A percentile compares a stretch with the other conserved stretches of the same genome.
Evolutionary conservation across 2,888 invertebrate species (phyloP).

Genomic region (Koerneria pararmatus): DNA sequence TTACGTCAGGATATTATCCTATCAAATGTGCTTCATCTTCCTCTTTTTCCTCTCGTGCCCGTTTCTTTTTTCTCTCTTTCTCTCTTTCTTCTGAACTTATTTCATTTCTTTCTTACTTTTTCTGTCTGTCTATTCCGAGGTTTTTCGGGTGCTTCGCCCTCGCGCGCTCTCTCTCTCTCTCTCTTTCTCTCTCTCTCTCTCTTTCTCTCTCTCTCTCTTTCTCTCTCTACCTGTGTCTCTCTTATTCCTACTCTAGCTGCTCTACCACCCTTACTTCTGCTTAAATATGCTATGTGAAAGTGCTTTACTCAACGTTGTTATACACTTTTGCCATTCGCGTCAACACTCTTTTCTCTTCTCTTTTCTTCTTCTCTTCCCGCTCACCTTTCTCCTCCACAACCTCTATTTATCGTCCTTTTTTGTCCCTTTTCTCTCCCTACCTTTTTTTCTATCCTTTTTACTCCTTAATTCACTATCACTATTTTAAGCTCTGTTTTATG

Average conservation of each 20-base stretch:
- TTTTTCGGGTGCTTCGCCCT: no score
- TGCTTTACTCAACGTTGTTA: background rate
- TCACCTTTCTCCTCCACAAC: background rate
- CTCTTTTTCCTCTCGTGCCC: background rate
- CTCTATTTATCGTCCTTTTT: slow-evolving; percentile 6
- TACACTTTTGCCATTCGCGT: background rate
- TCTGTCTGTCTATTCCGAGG: no score
- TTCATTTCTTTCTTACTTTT: no score
- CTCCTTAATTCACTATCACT: background rate
- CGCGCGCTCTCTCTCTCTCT: background rate
- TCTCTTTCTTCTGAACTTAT: no score
- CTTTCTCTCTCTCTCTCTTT: background rate
- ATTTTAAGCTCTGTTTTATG: background rate
- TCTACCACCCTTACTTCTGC: background rate
- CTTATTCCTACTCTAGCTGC: no score
- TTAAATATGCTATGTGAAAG: background rate
- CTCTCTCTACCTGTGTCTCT: slow-evolving; percentile 1
- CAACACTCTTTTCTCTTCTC: slow-evolving; percentile 5
- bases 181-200: background rate
- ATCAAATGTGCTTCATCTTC: background rate
- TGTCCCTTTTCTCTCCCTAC: background rate
- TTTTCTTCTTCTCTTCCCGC: slow-evolving; percentile 3
- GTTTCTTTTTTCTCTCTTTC: background rate
- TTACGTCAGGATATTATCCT: background rate
- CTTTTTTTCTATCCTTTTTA: slow-evolving; percentile 10